Evolutionary conservation across 2,113 vertebrate genomes (phyloP).

Genomic region (Scolopax mira): DNA sequence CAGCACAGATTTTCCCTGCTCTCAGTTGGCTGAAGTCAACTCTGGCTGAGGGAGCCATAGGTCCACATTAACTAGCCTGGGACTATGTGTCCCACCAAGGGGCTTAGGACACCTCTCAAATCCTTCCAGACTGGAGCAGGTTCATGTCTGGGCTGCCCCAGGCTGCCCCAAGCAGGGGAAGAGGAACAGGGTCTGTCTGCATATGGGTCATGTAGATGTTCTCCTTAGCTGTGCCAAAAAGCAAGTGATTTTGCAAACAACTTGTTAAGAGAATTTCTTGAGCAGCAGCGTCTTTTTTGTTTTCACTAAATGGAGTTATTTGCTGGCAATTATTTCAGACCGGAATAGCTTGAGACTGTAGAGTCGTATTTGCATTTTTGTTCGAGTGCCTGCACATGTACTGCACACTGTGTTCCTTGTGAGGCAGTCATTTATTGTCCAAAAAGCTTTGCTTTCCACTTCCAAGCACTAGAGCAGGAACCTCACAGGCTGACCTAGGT

Average conservation of each 20-base stretch:
- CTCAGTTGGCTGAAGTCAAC: not conserved
- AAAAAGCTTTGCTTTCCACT: conserved; percentile 5
- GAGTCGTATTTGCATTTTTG: conserved; percentile 60
- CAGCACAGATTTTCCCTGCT: not conserved
- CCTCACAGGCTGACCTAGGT: not conserved
- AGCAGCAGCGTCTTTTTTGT: conserved; percentile 24
- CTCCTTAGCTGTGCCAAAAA: not conserved
- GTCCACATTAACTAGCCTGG: not conserved
- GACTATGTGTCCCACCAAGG: not conserved
- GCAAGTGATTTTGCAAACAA: not conserved
- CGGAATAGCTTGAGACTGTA: conserved; percentile 63
- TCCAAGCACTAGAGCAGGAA: not conserved
- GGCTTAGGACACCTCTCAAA: not conserved
- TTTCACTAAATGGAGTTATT: conserved; percentile 24
- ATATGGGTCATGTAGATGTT: fast-evolving
- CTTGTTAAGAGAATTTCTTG: not conserved
- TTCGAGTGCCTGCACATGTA: conserved; percentile 62
- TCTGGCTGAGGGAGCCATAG: not conserved
- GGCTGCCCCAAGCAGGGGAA: not conserved
- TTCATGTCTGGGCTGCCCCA: not conserved
- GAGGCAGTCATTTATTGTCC: conserved; percentile 16
- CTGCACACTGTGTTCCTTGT: conserved; percentile 68
- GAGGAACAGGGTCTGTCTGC: not conserved
- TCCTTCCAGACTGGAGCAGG: not conserved
- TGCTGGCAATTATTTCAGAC: conserved; percentile 50